Evolutionary conservation across 2,797 vertebrate genomes (phyloP), one percentile per base, ranked within the genome.

Genomic region (Lepilemur septentrionalis): DNA sequence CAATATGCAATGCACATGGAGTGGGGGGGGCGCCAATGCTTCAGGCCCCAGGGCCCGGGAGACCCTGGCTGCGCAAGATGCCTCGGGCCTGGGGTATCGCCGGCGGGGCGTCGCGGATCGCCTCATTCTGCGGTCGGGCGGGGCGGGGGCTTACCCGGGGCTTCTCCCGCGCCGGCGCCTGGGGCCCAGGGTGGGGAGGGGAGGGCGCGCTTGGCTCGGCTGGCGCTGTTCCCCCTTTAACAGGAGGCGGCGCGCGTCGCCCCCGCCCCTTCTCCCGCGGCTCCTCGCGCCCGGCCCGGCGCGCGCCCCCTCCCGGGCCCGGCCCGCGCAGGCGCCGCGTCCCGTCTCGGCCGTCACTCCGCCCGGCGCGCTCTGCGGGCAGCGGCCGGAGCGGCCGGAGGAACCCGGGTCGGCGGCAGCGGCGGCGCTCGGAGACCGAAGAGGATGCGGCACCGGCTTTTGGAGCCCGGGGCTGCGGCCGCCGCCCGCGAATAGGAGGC

Each of bases 201-300:
- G 95, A 96, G 95, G 96, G 95, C 82, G 84, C 79, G 84, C 96
- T 93, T 11, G 90, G 95, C 97, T 97, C 48, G 22, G 88, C 93
- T 94, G 97, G 94, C 96, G 94, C 97, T 93, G 97, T 95, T 97
- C 96, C 97, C 95, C 98, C 98, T 98, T 98, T 97, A 97, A 97
- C 98, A 96, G 97, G 98, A 98, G 97, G 98, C 97, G 87, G 97
- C 38, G 93, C 97, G 91, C 97, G 18, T 96, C 97, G 97, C 95
- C 96, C 32, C 63, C 88, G 52, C 97, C 10, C 97, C 97, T 95
- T 97, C 96, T 96, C 97, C 97, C 73, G 96, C 95, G 91, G 94
- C 95, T 96, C 97, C 96, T 70, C 85, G 91, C 92, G 95, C 97
- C 96, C 85, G 52, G 85, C 96, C 94, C 80, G 92, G 94, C 94